Conservation (phyloP, 2,797 vertebrate genomes). For the Urocyon cinereoargenteus region DNA sequence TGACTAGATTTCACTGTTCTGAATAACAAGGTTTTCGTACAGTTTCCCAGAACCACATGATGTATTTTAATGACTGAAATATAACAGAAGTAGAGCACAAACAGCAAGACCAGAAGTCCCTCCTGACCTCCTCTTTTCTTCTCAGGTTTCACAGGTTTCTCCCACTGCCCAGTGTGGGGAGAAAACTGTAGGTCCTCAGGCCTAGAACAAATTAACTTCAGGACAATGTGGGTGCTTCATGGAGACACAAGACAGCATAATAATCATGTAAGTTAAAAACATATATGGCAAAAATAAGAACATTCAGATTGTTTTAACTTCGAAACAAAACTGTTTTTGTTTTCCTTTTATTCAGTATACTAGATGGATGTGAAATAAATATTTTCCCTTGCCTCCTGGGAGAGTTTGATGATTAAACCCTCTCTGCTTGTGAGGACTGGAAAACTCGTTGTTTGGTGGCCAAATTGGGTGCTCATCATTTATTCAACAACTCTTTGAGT, state of each 20-base stretch:
- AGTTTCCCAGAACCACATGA: not conserved
- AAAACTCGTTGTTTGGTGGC: not conserved
- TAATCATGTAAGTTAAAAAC: not conserved
- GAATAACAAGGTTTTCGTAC: slow-evolving; percentile 42
- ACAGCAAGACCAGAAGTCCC: not conserved
- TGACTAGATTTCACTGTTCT: slow-evolving; percentile 19
- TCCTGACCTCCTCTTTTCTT: not conserved
- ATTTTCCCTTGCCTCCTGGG: not conserved
- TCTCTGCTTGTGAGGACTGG: not conserved
- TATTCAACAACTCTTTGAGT: not conserved
- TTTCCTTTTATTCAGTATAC: not conserved
- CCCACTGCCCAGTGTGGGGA: not conserved
- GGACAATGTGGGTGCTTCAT: not conserved
- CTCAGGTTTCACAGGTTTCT: not conserved
- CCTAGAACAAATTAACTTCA: not conserved
- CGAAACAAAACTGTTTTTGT: not conserved
- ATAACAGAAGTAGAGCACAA: not conserved
- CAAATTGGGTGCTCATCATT: not conserved
- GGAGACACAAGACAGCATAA: not conserved
- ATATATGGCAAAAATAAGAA: not conserved
- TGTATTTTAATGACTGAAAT: slow-evolving; percentile 58
- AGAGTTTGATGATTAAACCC: not conserved
- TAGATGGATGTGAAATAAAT: not conserved
- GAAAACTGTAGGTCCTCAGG: not conserved
- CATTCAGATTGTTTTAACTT: not conserved